phyloP scores from a whole-genome alignment of 2,888 invertebrate genomes.

The Perdita meconis region DNA sequence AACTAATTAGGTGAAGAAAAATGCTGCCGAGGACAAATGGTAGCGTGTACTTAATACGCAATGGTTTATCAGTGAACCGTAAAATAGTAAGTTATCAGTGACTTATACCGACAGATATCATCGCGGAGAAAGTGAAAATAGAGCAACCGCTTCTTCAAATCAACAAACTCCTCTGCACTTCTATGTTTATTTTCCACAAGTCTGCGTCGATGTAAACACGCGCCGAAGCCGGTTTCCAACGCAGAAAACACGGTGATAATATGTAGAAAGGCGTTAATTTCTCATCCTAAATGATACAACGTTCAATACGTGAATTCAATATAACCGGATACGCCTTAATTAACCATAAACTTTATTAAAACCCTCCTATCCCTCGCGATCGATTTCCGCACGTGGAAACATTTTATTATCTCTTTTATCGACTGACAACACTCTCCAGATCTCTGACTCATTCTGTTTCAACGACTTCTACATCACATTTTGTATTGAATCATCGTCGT shows the following conservation, averaged over 20 bases:
- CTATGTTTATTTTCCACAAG: neutral
- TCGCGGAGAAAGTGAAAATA: constrained; percentile 42
- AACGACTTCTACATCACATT: neutral
- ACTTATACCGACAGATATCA: constrained; percentile 12
- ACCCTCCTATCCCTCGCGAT: neutral
- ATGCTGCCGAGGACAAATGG: neutral
- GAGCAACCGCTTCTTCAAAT: constrained; percentile 56
- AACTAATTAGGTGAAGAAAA: too few relatives aligned
- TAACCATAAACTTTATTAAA: neutral
- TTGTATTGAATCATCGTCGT: neutral
- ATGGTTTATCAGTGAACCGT: neutral
- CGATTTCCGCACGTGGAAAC: neutral
- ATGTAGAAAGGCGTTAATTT: too few relatives aligned
- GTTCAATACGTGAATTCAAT: neutral
- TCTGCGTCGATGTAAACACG: neutral
- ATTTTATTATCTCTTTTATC: neutral
- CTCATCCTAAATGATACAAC: neutral
- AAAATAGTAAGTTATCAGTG: neutral
- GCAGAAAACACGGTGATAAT: too few relatives aligned
- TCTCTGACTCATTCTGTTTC: neutral
- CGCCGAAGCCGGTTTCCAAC: neutral
- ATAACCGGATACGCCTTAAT: neutral
- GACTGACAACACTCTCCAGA: neutral
- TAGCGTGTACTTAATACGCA: neutral
- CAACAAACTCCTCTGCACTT: constrained; percentile 38